These are phyloP conservation scores for Chlamydotis undulata DNA, from an alignment of 2,113 vertebrate species.

Conservation along the genomic window DNA sequence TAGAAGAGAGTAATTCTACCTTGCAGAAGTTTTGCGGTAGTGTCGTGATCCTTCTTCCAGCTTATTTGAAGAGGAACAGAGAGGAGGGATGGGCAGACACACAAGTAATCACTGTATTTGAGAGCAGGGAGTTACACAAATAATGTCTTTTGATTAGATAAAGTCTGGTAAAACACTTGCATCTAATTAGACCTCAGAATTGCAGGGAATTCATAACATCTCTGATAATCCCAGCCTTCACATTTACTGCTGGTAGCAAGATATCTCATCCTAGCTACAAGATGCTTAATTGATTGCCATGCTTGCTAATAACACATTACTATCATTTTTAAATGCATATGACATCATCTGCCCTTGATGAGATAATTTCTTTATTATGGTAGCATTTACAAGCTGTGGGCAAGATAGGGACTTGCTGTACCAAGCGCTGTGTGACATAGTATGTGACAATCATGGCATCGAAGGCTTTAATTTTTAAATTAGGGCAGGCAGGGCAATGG, in stretches of 20 bases:
- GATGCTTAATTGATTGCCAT: not conserved
- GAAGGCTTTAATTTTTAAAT: constrained; percentile 1
- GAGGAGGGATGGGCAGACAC: not conserved
- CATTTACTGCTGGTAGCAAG: not conserved
- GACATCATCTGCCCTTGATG: not conserved
- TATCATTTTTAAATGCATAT: not conserved
- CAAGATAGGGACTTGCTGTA: not conserved
- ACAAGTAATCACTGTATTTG: not conserved
- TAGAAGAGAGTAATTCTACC: not conserved
- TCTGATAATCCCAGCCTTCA: not conserved
- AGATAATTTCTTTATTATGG: not conserved
- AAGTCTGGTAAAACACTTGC: not conserved
- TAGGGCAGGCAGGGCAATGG: not conserved
- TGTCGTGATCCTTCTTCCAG: not conserved
- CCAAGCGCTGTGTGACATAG: not conserved
- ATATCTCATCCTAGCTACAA: not conserved
- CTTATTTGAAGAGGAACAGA: not conserved
- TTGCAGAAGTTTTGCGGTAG: not conserved
- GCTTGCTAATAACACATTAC: not conserved
- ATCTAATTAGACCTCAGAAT: not conserved
- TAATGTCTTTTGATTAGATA: not conserved
- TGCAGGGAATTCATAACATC: not conserved
- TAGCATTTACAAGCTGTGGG: not conserved
- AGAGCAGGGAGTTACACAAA: not conserved
- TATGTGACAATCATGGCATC: not conserved